A percentile compares a stretch with the other conserved stretches of the same genome.
Evolutionary conservation across 2,113 vertebrate species (phyloP).

Genomic region (Miniopterus natalensis): DNA sequence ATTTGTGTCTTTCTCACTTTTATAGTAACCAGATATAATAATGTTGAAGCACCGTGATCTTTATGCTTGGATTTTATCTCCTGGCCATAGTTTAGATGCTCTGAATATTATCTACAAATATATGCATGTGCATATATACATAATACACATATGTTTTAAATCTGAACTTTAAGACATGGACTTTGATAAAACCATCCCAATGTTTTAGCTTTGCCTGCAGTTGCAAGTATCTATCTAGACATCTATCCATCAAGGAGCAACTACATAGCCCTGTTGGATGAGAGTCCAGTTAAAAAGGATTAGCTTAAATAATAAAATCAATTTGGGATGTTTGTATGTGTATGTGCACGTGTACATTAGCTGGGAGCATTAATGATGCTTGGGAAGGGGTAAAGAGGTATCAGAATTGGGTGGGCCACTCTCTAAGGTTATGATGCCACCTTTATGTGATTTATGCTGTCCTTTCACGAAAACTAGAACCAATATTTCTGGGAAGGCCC

Average conservation of each 20-base stretch:
- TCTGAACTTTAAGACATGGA: constrained; percentile 42
- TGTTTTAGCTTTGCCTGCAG: neutral
- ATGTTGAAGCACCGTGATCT: neutral
- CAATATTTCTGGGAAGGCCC: neutral
- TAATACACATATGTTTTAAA: neutral
- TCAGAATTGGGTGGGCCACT: neutral
- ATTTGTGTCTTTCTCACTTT: neutral
- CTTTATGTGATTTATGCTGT: neutral
- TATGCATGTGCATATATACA: neutral
- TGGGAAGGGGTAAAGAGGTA: neutral
- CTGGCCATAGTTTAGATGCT: neutral
- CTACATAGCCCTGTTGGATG: neutral
- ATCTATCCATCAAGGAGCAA: neutral
- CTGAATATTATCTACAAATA: neutral
- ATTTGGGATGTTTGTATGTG: neutral
- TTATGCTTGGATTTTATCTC: neutral
- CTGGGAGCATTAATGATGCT: neutral
- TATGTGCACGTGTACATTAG: too few species aligned
- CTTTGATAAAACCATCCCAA: constrained; percentile 20
- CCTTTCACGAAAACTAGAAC: neutral
- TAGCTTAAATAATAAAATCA: neutral
- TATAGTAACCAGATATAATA: neutral
- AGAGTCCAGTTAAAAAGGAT: neutral
- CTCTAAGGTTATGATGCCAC: neutral
- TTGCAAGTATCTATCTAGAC: neutral